A percentile compares a stretch with the other conserved stretches of the same genome.
phyloP scores from a whole-genome alignment of 2,888 invertebrate genomes.

The Melitaea athalia region DNA sequence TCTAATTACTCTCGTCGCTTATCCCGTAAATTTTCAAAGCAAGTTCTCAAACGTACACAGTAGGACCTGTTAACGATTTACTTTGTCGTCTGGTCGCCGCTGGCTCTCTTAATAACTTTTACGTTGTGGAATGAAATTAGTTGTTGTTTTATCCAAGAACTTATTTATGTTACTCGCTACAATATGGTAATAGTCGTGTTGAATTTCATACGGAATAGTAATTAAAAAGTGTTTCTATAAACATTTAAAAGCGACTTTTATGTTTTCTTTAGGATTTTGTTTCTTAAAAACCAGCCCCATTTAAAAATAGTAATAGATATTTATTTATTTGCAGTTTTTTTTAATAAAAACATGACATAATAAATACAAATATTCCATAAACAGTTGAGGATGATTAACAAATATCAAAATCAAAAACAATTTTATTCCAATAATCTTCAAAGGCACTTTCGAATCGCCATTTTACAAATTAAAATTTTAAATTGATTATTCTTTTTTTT shows the following conservation, averaged over 20 bases:
- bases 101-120: slow-evolving; percentile 29
- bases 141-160: slow-evolving; percentile 8
- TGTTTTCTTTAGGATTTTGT: background rate
- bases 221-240: background rate
- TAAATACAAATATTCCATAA: too few species aligned
- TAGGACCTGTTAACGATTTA: slow-evolving; percentile 23
- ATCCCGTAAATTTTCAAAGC: slow-evolving; percentile 30
- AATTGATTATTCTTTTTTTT: too few species aligned
- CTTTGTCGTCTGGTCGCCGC: slow-evolving; percentile 26
- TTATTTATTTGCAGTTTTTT: too few species aligned
- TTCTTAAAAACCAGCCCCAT: too few species aligned
- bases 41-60: slow-evolving; percentile 26
- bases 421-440: too few species aligned
- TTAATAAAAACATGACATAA: too few species aligned
- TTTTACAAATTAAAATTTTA: too few species aligned
- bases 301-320: too few species aligned
- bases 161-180: too few species aligned
- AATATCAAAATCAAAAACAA: too few species aligned
- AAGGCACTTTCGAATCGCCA: too few species aligned
- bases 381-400: too few species aligned
- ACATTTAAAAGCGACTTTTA: background rate
- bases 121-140: slow-evolving; percentile 28
- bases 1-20: slow-evolving; percentile 34
- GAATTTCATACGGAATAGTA: slow-evolving; percentile 13
- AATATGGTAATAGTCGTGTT: slow-evolving; percentile 7